Conservation (phyloP, 23 tunicate species). For the Corella eumyota region DNA sequence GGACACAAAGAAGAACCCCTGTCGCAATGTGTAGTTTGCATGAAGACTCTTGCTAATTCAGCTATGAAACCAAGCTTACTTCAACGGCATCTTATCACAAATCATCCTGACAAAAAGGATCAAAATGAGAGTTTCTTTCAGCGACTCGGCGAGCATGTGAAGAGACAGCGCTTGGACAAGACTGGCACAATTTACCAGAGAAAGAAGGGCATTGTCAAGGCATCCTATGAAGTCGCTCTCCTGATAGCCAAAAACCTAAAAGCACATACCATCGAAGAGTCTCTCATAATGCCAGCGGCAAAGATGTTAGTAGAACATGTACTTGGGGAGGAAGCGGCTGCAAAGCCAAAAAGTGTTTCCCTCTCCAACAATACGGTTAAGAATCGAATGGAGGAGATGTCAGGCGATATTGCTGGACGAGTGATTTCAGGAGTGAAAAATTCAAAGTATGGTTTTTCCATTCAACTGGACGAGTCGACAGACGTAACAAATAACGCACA, state of each 20-base stretch:
- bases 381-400: slow-evolving; percentile 41
- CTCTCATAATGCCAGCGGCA: slow-evolving; percentile 45
- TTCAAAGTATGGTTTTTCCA: too few species aligned
- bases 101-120: slow-evolving; percentile 12
- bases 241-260: slow-evolving; percentile 43
- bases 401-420: slow-evolving; percentile 31
- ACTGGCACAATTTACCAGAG: slow-evolving; percentile 41
- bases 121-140: slow-evolving; percentile 40
- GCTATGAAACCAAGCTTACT: slow-evolving; percentile 40
- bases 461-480: slow-evolving; percentile 31
- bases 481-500: slow-evolving; percentile 18
- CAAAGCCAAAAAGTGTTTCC: slow-evolving; percentile 20
- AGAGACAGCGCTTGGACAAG: slow-evolving; percentile 57
- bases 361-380: slow-evolving; percentile 21
- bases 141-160: slow-evolving; percentile 57
- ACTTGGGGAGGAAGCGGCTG: slow-evolving; percentile 25
- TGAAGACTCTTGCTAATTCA: slow-evolving; percentile 29
- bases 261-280: slow-evolving; percentile 49
- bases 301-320: slow-evolving; percentile 28
- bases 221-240: slow-evolving; percentile 40
- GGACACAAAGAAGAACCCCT: too few species aligned
- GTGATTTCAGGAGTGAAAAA: too few species aligned
- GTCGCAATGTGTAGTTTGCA: too few species aligned
- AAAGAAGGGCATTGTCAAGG: slow-evolving; percentile 24
- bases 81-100: slow-evolving; percentile 11